Conservation (phyloP, 2,888 invertebrate genomes). For the Monoplex corrugatus region DNA sequence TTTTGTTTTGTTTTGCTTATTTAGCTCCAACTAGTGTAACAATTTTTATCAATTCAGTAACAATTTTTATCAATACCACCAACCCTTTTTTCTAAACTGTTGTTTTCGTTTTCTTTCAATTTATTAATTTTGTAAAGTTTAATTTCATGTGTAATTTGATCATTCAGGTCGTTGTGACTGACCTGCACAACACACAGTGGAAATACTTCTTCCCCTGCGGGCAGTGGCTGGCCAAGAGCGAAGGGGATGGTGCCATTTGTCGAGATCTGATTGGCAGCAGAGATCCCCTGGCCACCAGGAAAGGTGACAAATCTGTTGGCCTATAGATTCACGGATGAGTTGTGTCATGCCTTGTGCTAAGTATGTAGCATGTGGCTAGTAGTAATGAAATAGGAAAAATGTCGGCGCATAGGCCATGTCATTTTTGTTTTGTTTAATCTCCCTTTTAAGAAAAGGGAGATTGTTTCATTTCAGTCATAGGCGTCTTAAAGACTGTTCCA, state of each 20-base stretch:
- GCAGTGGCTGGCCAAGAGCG: slow-evolving; percentile 80
- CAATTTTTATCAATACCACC: no score
- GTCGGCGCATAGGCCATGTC: no score
- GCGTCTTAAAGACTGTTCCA: no score
- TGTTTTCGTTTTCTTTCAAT: background rate
- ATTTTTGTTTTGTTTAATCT: no score
- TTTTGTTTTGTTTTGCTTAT: background rate
- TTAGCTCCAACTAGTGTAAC: no score
- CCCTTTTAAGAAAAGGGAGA: no score
- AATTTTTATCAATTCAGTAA: background rate
- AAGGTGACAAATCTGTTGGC: slow-evolving; percentile 72
- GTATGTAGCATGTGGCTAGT: no score
- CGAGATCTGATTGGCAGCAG: slow-evolving; percentile 78
- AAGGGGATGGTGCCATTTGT: slow-evolving; percentile 79
- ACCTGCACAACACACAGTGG: slow-evolving; percentile 79
- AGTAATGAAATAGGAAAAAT: no score
- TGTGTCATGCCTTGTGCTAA: no score
- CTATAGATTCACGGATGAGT: no score
- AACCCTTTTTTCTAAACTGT: background rate
- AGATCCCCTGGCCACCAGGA: slow-evolving; percentile 78
- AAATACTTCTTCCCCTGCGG: slow-evolving; percentile 81
- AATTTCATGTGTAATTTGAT: background rate
- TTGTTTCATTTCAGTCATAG: no score
- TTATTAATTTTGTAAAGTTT: background rate
- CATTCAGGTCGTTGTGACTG: slow-evolving; percentile 79